Evolutionary conservation across 2,888 invertebrate species (phyloP), one percentile per base, ranked within the genome.

Genomic region (Drosophila anomelani): DNA sequence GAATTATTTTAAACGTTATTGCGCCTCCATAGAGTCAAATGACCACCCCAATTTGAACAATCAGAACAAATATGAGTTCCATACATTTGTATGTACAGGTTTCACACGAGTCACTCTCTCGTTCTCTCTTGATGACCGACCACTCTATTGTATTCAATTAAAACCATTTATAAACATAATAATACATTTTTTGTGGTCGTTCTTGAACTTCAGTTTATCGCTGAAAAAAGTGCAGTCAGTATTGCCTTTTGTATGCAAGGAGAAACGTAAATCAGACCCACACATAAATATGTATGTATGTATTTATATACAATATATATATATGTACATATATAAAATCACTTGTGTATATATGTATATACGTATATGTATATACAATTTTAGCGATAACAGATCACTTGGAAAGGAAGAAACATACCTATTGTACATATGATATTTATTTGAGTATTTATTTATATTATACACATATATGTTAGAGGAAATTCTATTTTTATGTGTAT

Each of bases 71-170:
- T 58, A 26, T 47, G 47, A 44, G n/a, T 57, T 36, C n/a, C 20
- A 26, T 39, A 32, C 39, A 57, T 44, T 17, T 26, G 34, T 46
- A 60, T 41, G 23, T 66, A 66, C 72, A 62, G 51, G 70, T 61
- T 78, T 80, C 57, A 67, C 57, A 77, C 74, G 79, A 38, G 73
- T 66, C 15, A 51, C 34, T 34, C 51, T 49, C 32, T 32, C n/a
- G 23, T 13, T 47, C 49, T 67, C 70, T 62, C 72, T 77, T 83
- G 55, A 68, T 66, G 80, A 76, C 79, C 69, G 80, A 43, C 71
- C 72, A 75, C 82, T 86, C 71, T 80, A 86, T 88, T 84, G 78
- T 88, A 78, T 79, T 88, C 81, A 85, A 88, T 86, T 88, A 83
- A 88, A 88, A 70, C 62, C 81, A 83, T 86, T 86, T 81, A 88